Evolutionary conservation across 35 echinoderm and acorn worm genomes (phyloP), one percentile per base, ranked within the genome.

Genomic region (Nesometra sesokonis): DNA sequence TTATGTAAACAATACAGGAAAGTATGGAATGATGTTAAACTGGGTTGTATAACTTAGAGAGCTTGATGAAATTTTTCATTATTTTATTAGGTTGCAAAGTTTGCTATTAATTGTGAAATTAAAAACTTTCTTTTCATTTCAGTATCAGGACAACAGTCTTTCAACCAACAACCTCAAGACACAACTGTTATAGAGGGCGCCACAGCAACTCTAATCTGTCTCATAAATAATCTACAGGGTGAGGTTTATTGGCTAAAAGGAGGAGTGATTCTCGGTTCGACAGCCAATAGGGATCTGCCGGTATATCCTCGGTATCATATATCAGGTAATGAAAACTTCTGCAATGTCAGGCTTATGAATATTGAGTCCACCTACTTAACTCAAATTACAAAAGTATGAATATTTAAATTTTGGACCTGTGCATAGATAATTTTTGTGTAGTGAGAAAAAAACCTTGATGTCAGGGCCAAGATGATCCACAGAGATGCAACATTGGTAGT

Each of bases 131-230:
- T 83, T 38, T 37, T 86, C 9, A 21, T 38, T 85, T 21, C 86
- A 97, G 94, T 88, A 17, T 35, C 34, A 37, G 31, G 91, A 32
- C 86, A 91, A 85, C 89, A 89, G 79, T 88, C 85, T n/a, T 97
- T 97, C 77, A 80, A 91, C 19, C 19, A 38, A 33, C 46, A 86
- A 33, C 94, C 94, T 17, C 80, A 82, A 17, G 86, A 97, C 38
- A 97, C 91, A 9, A 88, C 88, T 8, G 94, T 97, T 27, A 89
- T 91, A 17, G 88, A 87, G 34, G 94, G 94, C 15, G 86, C 88
- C 21, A 87, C 86, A 31, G 91, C 87, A 13, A 91, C 83, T 39
- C 82, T 97, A 21, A 40, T 89, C 15, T 97, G 94, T 81, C 77
- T 86, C 5, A 86, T 97, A 17, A 34, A 91, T 29, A 88, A 91